Conservation (phyloP, 2,797 vertebrate species). For the Rhinatrema bivittatum region DNA sequence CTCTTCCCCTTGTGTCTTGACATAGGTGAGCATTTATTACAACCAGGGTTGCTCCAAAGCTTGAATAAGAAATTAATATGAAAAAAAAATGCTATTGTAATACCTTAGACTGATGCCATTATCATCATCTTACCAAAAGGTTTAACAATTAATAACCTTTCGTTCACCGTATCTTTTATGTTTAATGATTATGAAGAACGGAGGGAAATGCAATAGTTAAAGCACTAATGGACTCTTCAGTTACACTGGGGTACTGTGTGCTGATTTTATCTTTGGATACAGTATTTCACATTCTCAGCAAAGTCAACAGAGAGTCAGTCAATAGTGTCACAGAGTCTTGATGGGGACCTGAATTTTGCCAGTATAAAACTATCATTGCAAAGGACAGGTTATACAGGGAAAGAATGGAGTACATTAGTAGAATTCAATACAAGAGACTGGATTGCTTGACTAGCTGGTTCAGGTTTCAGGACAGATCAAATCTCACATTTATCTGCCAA, state of each 20-base stretch:
- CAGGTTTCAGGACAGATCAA: constrained; percentile 21
- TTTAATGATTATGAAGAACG: constrained; percentile 19
- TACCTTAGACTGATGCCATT: constrained; percentile 19
- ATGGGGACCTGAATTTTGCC: constrained; percentile 27
- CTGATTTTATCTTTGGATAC: constrained; percentile 77
- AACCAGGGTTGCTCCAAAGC: constrained; percentile 29
- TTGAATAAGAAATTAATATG: constrained; percentile 31
- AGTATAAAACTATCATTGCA: constrained; percentile 29
- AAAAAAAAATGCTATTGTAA: constrained; percentile 25
- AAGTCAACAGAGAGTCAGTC: constrained; percentile 72
- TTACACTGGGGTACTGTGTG: constrained; percentile 38
- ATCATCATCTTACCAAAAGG: constrained; percentile 37
- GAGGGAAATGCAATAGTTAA: constrained; percentile 37
- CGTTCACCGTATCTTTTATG: constrained; percentile 27
- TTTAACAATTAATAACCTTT: constrained; percentile 37
- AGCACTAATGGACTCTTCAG: constrained; percentile 44
- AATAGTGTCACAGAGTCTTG: constrained; percentile 58
- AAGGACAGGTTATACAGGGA: constrained; percentile 28
- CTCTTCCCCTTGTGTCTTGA: constrained; percentile 27
- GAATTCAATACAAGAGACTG: constrained; percentile 34
- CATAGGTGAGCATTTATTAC: constrained; percentile 31
- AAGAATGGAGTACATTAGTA: constrained; percentile 27
- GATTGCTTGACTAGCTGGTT: constrained; percentile 24
- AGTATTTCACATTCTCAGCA: constrained; percentile 80
- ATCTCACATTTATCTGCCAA: constrained; percentile 28